phyloP scores from a whole-genome alignment of 2,113 vertebrate species.

The Lycaon pictus region DNA sequence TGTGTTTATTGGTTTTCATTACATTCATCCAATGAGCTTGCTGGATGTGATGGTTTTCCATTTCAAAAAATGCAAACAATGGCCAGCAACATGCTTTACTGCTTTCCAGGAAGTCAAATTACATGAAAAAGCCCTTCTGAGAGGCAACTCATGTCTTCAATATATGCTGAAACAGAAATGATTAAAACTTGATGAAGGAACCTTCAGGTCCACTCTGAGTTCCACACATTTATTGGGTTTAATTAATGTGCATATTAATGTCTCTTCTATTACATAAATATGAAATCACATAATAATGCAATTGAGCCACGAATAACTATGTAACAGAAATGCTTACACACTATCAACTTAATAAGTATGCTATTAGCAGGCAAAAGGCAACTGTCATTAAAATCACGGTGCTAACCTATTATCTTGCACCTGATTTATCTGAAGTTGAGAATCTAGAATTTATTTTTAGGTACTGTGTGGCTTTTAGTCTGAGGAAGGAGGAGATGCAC shows the following conservation, averaged over 20 bases:
- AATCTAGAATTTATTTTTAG: constrained; percentile 42
- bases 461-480: background rate
- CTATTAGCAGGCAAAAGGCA: constrained; percentile 43
- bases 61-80: constrained; percentile 37
- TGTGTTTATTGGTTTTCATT: background rate
- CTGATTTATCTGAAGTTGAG: background rate
- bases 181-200: background rate
- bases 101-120: background rate
- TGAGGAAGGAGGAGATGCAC: background rate
- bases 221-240: constrained; percentile 1
- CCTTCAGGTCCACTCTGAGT: background rate
- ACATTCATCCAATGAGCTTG: background rate
- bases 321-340: constrained; percentile 6
- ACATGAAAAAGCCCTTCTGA: background rate
- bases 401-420: background rate
- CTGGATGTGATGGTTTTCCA: background rate
- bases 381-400: background rate
- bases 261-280: constrained; percentile 3
- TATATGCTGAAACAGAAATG: background rate
- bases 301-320: constrained; percentile 33
- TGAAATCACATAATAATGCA: constrained; percentile 50
- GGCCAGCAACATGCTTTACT: background rate
- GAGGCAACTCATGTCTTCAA: background rate
- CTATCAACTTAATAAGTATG: constrained; percentile 17
- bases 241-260: constrained; percentile 47